Evolutionary conservation across 2,113 vertebrate genomes (phyloP), one percentile per base, ranked within the genome.

Genomic region (Semnornis frantzii): DNA sequence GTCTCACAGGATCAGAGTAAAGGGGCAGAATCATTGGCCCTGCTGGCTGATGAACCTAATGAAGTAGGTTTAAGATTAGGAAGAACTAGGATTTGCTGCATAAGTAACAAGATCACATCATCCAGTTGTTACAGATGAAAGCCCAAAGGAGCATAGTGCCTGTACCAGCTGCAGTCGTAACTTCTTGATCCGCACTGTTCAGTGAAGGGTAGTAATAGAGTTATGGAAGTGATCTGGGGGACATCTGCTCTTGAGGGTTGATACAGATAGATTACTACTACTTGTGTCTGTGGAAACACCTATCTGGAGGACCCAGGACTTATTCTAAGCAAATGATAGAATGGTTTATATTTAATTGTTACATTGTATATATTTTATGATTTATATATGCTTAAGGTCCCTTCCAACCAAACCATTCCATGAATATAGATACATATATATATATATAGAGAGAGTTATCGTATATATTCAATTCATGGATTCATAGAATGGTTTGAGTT

Each of bases 51-150:
- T 46, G 44, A 46, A 46, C 44, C 17, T 73, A 95, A 90, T 91
- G 87, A 85, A 85, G 72, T 34, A 37, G 25, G 64, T 28, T 92
- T 87, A 60, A 42, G 78, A 54, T 89, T 90, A 94, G 87, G 83
- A 91, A 28, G 83, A 39, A 77, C n/a, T 91, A 48, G 57, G 86
- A 64, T 90, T 82, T 81, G 7, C 58, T 87, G n/a, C 80, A 71
- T 58, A 58, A 7, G 17, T 87, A 85, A 96, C 87, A 87, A 64
- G 71, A 46, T 12, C 27, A 50, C 42, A 12, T 31, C 64, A 76
- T 59, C 5, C 3, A 89, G 54, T 69, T 28, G 50, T 48, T 80
- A 11, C 42, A 87, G 70, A 82, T 82, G 74, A 77, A 89, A 94
- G 78, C 34, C 44, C 86, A 80, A 37, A 48, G 14, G 30, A 74